Base-by-base conservation (phyloP, 2,888 invertebrate species). In the Pteria penguin region DNA sequence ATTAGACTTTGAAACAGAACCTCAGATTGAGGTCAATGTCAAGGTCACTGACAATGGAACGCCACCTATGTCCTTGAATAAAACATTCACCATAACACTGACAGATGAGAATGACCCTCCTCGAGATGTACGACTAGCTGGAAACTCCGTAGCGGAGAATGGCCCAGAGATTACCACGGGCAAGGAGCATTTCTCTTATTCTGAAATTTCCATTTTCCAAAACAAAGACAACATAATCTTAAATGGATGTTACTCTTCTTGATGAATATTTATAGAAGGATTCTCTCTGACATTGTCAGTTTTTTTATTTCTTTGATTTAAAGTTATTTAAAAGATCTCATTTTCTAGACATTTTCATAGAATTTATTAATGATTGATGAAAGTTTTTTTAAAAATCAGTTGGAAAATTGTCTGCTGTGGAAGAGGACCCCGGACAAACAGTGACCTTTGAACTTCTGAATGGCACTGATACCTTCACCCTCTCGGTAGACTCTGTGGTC, bases 51-150 rank as follows among this genome's bases (percentile, higher is more conserved):
- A 87, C 58, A 75, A 63, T 67, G 87, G 85, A 22, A 55, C 14
- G 22, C 86, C 85, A 14, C 63, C 78, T 22, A 54, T 76, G 67
- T 78, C 79, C 26, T 71, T 76, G 54, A 75, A 75, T 24, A 75
- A 79, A 54, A 58, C 36, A 5, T 70, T 85, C 31, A 72, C 68
- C 8, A 69, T 85, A 31, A 24, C 65, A 11, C 45, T 85, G 2
- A 71, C 58, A 5, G 79, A 86, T 65, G 68, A 55, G n/a, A 86
- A 86, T 65, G 86, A 86, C 54, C 76, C 83, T 8, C 86, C 86
- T 18, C 66, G 72, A 22, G 72, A 78, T 54, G 57, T 84, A 11
- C 72, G 62, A 8, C 54, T 82, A 27, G 72, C 80, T n/a, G 70
- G 78, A 14, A 67, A 76, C 55, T 72, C 72, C 2, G 69, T 86